Base-by-base conservation (phyloP, 2,888 invertebrate species). In the Synergus laeviventris region DNA sequence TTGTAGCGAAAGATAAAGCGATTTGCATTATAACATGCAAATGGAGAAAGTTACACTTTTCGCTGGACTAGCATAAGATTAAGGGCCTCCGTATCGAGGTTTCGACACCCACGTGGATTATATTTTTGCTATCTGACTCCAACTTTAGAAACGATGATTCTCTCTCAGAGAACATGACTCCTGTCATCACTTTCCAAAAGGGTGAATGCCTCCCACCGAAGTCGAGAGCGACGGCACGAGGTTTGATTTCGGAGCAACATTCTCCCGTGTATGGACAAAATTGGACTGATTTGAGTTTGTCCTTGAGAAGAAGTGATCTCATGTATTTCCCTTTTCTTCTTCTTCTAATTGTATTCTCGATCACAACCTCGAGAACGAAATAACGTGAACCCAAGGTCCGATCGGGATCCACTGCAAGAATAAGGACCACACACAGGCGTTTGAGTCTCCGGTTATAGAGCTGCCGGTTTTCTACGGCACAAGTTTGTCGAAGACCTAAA, bases 401-500 rank as follows among this genome's bases (percentile, higher is more conserved):
- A 39, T 59, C 74, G 59, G 38, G 80, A 73, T 70, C 80, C 78
- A 74, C 78, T 76, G 75, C 76, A 62, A 61, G 45, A 60, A n/a
- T n/a, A n/a, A 54, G 82, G 87, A 86, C 86, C 87, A 87, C 87
- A 86, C 86, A 84, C 88, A 83, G 82, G 82, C 86, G 85, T 84
- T 75, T 79, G 84, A 84, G 81, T 85, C 85, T 82, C 84, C 80
- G 77, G 60, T n/a, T n/a, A n/a, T 59, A 75, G 39, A 59, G 66
- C 61, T 62, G 73, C 74, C 73, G 45, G 74, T 36, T 62, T 21
- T 49, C 73, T 74, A 45, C 45, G 45, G 54, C 61, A 36, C n/a
- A 11, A 38, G n/a, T 38, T 38, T 62, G n/a, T 38, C 18, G 31
- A 31, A 31, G 31, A 5, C 31, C 9, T 2, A 54, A 9, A 54